Evolutionary conservation across 2,888 invertebrate species (phyloP), one percentile per base, ranked within the genome.

Genomic region (Leistus spinibarbis): DNA sequence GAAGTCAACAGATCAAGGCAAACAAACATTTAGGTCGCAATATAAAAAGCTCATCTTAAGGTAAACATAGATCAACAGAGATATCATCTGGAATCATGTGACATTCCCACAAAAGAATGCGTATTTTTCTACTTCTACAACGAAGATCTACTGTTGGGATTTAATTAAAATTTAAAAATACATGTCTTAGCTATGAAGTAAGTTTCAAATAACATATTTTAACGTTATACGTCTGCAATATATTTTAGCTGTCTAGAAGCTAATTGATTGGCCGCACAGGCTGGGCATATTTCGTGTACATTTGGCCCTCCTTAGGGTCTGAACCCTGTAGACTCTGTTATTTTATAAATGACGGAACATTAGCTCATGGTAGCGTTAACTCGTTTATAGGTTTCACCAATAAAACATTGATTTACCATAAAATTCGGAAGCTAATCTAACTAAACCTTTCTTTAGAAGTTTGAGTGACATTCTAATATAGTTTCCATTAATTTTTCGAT

Each of bases 401-500:
- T 24, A 24, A 24, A 24, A 24, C n/a, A 24, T 7, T 4, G 24
- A 24, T 40, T 40, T 40, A 13, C 40, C 13, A 40, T 3, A 0
- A 40, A 40, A 40, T 40, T 40, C 22, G 22, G 63, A 20, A 63
- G 63, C 19, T 22, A 63, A 63, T 63, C 22, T 20, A 20, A 63
- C 19, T 9, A 20, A 16, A 20, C 63, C 19, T 13, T 20, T 20
- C 7, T 22, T 9, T 62, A 17, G 13, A 1, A 62, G 20, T 3
- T 16, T 62, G 19, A 63, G 63, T 63, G 63, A 63, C 22, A 63
- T 63, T 20, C 13, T 63, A 63, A 62, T 63, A 63, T 22, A 22
- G 19, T 1, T 22, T 5, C 3, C 13, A 63, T 19, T n/a, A 27
- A 20, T 20, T 20, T 63, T 20, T 22, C 22, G 19, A 63, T 20